phyloP scores from a whole-genome alignment of 1,140 invertebrate species.

The Amyelois transitella region DNA sequence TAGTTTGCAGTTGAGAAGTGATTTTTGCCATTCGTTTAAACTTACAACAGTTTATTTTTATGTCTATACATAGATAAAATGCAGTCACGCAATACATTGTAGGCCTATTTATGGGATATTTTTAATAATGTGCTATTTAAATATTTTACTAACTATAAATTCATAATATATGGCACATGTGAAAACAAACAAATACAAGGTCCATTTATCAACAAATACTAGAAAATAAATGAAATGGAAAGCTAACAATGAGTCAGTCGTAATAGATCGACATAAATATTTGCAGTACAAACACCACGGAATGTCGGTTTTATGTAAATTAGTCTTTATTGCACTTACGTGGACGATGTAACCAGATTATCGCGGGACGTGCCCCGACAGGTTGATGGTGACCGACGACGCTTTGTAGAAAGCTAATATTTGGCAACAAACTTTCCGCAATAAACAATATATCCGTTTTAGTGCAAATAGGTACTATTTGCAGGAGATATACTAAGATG shows the following conservation, averaged over 20 bases:
- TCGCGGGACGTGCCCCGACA: conserved; percentile 24
- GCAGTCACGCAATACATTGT: too few relatives aligned
- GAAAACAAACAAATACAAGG: background rate
- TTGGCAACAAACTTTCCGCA: conserved; percentile 9
- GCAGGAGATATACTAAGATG: too few relatives aligned
- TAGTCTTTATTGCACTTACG: conserved; percentile 30
- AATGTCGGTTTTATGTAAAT: conserved; percentile 38
- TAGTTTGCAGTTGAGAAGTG: too few relatives aligned
- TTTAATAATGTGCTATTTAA: too few relatives aligned
- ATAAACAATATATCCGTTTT: background rate
- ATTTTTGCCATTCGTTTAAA: too few relatives aligned
- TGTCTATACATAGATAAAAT: too few relatives aligned
- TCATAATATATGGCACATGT: too few relatives aligned
- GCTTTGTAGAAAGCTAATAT: conserved; percentile 35
- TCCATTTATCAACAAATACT: conserved; percentile 5
- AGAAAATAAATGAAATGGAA: conserved; percentile 28
- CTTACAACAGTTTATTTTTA: too few relatives aligned
- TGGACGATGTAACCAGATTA: conserved; percentile 32
- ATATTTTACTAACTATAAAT: too few relatives aligned
- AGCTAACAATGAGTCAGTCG: conserved; percentile 17
- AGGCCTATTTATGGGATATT: too few relatives aligned
- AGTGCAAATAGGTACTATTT: too few relatives aligned
- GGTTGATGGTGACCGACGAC: conserved; percentile 9
- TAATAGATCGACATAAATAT: conserved; percentile 13
- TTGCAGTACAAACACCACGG: conserved; percentile 16